Evolutionary conservation across 2,888 invertebrate species (phyloP), one percentile per base, ranked within the genome.

Genomic region (Plebejus melissa): DNA sequence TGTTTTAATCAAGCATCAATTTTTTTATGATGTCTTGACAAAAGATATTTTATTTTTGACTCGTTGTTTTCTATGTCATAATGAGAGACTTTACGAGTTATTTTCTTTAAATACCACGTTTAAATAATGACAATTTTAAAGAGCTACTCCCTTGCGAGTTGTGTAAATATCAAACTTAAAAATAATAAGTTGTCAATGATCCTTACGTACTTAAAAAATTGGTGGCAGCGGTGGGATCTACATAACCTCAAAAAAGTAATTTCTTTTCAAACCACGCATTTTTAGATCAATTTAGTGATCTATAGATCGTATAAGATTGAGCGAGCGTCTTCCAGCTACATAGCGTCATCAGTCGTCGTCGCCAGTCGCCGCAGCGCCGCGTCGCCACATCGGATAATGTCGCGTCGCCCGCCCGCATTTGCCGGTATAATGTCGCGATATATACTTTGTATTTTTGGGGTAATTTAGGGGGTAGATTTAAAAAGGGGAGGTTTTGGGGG

Each of bases 401-500:
- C 54, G 54, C 54, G 54, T 54, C 70, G 41, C 70, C 38, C 70
- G 41, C 70, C 16, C 70, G 6, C 41, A 41, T 16, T 16, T 41
- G n/a, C 70, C 65, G 65, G 65, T 65, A 65, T 65, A 65, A 4
- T 65, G 65, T 36, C 65, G 65, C 65, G 65, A 36, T 65, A 65
- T 65, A 65, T 36, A 65, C 32, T 65, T 65, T 65, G 32, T 36
- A 60, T 28, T 65, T 58, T 58, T 7, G 13, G 54, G 54, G 11
- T 54, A 54, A 16, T 22, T 58, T 58, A 58, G 32, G 65, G 65
- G 65, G 65, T 22, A 22, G 22, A 22, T 22, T 22, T 22, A 22
- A 22, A 22, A 22, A 22, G 22, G 22, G 22, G 22, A 22, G 22
- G 22, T 22, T 22, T 22, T 22, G 22, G 22, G 22, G 22, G 22